Evolutionary conservation across 2,888 invertebrate species (phyloP).

Genomic region (Lypha dubia): DNA sequence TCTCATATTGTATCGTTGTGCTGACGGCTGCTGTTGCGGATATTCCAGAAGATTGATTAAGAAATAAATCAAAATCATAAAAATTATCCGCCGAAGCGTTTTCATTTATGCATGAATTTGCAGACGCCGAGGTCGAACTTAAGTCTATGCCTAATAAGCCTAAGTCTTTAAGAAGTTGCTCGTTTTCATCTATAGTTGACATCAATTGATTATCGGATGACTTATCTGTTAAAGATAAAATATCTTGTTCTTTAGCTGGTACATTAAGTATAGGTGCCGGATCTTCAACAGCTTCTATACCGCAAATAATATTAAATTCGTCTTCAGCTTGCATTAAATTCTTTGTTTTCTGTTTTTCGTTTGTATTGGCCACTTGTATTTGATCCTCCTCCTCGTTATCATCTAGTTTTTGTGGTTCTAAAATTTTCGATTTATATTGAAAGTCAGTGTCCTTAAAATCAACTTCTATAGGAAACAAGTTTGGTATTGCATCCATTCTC

Average conservation of each 20-base stretch:
- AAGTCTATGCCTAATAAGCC: conserved; percentile 85
- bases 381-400: conserved; percentile 78
- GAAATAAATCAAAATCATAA: conserved; percentile 79
- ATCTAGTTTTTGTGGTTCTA: conserved; percentile 80
- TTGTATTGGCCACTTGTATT: neutral
- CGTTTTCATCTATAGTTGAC: conserved; percentile 49
- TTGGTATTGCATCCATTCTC: conserved; percentile 89
- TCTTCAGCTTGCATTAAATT: neutral
- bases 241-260: conserved; percentile 70
- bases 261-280: conserved; percentile 79
- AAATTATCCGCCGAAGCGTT: conserved; percentile 75
- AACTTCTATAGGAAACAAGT: conserved; percentile 97
- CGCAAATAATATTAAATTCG: conserved; percentile 75
- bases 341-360: neutral
- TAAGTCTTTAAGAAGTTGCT: conserved; percentile 85
- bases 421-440: conserved; percentile 88
- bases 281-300: conserved; percentile 79
- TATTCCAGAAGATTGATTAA: conserved; percentile 75
- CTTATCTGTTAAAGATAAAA: conserved; percentile 47
- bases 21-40: conserved; percentile 1
- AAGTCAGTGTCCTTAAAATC: conserved; percentile 96
- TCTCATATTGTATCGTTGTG: conserved; percentile 39
- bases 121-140: conserved; percentile 75
- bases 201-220: conserved; percentile 34
- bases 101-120: conserved; percentile 73